A percentile compares a stretch with the other conserved stretches of the same genome.
These are phyloP conservation scores for Pachydiplax longipennis DNA, from an alignment of 2,888 invertebrate genomes.

Conservation along the genomic window DNA sequence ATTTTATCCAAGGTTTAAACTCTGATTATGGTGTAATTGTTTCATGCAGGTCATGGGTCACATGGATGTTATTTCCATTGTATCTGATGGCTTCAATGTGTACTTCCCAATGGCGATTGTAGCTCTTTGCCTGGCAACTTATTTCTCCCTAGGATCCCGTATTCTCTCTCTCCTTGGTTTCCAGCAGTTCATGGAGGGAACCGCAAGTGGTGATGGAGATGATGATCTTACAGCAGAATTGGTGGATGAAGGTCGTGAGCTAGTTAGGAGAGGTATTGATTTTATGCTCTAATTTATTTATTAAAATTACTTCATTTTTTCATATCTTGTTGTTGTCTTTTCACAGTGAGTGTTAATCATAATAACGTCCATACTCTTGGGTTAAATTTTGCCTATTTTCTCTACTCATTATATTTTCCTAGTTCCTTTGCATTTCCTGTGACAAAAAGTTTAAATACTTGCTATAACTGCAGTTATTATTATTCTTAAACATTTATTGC, in stretches of 20 bases:
- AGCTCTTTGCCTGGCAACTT: constrained; percentile 90
- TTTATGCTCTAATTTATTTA: constrained; percentile 14
- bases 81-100: constrained; percentile 97
- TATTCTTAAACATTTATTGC: too few relatives aligned
- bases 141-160: constrained; percentile 91
- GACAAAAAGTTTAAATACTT: too few relatives aligned
- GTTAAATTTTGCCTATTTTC: too few relatives aligned
- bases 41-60: constrained; percentile 91
- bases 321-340: background rate
- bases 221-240: constrained; percentile 93
- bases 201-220: constrained; percentile 69
- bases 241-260: constrained; percentile 91
- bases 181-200: constrained; percentile 83
- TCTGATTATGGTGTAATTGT: background rate
- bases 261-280: constrained; percentile 81
- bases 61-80: constrained; percentile 96
- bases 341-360: background rate
- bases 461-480: too few relatives aligned
- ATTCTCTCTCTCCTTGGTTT: constrained; percentile 90
- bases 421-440: too few relatives aligned
- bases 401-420: too few relatives aligned
- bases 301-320: background rate
- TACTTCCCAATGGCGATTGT: constrained; percentile 98
- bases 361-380: background rate
- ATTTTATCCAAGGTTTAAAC: background rate